phyloP scores from a whole-genome alignment of 2,888 invertebrate genomes.

The Lithophane leautieri region DNA sequence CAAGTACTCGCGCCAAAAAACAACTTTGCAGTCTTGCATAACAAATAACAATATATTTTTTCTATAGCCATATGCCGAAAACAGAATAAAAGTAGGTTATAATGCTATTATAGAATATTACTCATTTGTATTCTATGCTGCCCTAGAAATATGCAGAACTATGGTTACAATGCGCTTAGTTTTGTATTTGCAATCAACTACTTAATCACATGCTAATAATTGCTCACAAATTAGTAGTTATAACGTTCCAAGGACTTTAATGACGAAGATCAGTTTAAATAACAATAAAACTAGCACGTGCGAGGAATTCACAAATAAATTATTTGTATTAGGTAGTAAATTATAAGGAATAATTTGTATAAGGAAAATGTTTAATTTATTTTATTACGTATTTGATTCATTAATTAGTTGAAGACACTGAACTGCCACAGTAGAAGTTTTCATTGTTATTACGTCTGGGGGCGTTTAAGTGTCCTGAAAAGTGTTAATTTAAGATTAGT shows the following conservation, averaged over 20 bases:
- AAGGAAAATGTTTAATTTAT: slow-evolving; percentile 3
- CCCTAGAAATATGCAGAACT: slow-evolving; percentile 6
- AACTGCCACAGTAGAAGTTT: background rate
- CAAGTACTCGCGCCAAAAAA: no score
- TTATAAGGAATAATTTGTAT: no score
- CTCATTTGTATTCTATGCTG: background rate
- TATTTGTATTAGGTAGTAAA: slow-evolving; percentile 22
- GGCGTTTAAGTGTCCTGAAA: no score
- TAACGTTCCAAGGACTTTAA: slow-evolving; percentile 26
- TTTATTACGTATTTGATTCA: slow-evolving; percentile 22
- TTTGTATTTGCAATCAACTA: slow-evolving; percentile 3
- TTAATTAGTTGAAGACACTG: background rate
- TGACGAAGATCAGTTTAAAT: slow-evolving; percentile 23
- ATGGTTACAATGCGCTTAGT: slow-evolving; percentile 1
- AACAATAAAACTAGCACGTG: slow-evolving; percentile 40
- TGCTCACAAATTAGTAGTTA: slow-evolving; percentile 10
- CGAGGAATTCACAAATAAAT: slow-evolving; percentile 19
- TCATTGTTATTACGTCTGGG: background rate
- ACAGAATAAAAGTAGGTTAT: no score
- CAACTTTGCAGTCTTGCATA: no score
- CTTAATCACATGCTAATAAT: slow-evolving; percentile 19
- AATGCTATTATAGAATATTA: background rate
- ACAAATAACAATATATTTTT: no score
- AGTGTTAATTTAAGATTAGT: background rate
- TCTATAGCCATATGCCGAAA: no score